Conservation (phyloP, 2,797 vertebrate genomes). For the Hydrocynus forskahlii region DNA sequence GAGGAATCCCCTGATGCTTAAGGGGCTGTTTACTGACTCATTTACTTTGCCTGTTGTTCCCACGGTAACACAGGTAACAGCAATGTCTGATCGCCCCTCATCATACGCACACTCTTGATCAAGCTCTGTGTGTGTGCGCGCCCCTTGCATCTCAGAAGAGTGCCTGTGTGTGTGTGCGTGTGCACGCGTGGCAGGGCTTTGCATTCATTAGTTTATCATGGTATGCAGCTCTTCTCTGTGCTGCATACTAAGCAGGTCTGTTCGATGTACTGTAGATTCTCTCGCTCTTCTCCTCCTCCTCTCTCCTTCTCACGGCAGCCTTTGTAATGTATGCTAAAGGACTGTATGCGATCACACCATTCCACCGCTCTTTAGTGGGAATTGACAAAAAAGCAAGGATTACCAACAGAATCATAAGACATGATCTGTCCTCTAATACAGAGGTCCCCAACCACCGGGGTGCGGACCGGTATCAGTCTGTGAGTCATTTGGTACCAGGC, state of each 20-base stretch:
- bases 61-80: slow-evolving; percentile 15
- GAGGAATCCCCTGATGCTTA: not conserved
- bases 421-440: not conserved
- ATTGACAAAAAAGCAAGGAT: not conserved
- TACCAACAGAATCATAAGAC: not conserved
- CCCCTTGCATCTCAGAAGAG: not conserved
- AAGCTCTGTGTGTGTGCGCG: not conserved
- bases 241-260: slow-evolving; percentile 38
- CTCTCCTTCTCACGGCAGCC: slow-evolving; percentile 38
- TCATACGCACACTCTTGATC: not conserved
- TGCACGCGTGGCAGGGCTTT: slow-evolving; percentile 1
- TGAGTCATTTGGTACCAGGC: too few relatives aligned
- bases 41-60: slow-evolving; percentile 13
- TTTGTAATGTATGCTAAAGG: slow-evolving; percentile 62
- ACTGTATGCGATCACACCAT: not conserved
- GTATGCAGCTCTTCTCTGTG: slow-evolving; percentile 27
- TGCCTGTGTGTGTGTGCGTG: not conserved
- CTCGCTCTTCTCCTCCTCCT: not conserved
- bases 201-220: slow-evolving; percentile 48
- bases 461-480: too few relatives aligned
- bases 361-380: not conserved
- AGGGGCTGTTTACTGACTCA: slow-evolving; percentile 5
- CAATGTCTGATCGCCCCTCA: slow-evolving; percentile 4
- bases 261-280: not conserved
- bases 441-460: too few relatives aligned